Base-by-base conservation (phyloP, 2,888 invertebrate genomes). In the Caenorhabditis parvicauda region DNA sequence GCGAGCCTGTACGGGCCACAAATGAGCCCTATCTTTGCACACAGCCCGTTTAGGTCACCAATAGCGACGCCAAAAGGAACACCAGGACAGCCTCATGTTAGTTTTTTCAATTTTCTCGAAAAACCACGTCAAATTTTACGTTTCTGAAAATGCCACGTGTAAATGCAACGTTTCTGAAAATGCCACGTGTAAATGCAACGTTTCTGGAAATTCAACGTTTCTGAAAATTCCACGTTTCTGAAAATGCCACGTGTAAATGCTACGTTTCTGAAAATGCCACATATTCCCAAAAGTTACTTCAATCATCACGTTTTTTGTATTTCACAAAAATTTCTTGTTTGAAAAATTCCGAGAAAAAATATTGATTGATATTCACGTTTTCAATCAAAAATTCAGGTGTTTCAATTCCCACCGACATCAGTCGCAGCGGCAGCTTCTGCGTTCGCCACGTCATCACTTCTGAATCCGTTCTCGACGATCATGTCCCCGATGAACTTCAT, bases 321-420 rank as follows among this genome's bases (percentile, higher is more conserved):
- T 6, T 6, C 12, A 32, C 6, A 32, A 32, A 32, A 32, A 32
- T 9, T 32, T 12, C 32, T 9, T 9, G 12, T 9, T 32, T 6
- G 32, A 32, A 12, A 32, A 32, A 9, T 9, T 32, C 32, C 32
- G 12, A 6, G 6, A 12, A 32, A 9, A 32, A 32, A 6, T 28
- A 42, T 14, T 12, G 32, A 32, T 32, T 7, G 32, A 12, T 32
- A 12, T 7, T 7, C 17, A 39, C n/a, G 19, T 39, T 39, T 39
- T 17, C 6, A 39, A 39, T 24, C 19, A 12, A 43, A 7, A 21
- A 47, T 66, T 9, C 61, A 67, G 67, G 59, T 68, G 14, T 69
- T 69, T 59, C 68, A 65, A 54, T 65, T 65, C 48, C 65, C 65
- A 12, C 67, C 61, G 24, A 62, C 54, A 3, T 52, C 52, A 25